Conservation (phyloP, 2,888 invertebrate species). For the Agrochola litura region DNA sequence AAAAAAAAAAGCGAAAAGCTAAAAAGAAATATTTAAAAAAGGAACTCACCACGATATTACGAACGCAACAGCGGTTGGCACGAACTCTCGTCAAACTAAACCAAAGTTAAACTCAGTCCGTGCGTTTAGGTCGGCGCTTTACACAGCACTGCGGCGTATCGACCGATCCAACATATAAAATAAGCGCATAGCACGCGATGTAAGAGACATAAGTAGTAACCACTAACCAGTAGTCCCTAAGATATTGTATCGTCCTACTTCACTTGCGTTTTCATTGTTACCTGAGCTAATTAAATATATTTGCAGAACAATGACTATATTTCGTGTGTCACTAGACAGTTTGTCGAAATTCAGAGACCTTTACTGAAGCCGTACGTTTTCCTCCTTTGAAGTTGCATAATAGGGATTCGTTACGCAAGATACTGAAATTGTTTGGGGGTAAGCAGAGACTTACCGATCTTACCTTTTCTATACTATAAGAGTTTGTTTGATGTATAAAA, state of each 20-base stretch:
- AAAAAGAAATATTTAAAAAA: slow-evolving; percentile 18
- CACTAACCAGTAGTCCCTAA: slow-evolving; percentile 61
- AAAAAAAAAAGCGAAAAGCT: not conserved
- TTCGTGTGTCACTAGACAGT: slow-evolving; percentile 13
- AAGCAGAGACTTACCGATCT: not conserved
- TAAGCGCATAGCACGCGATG: slow-evolving; percentile 84
- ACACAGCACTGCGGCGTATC: slow-evolving; percentile 87
- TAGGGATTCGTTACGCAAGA: not conserved
- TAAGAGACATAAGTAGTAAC: slow-evolving; percentile 70
- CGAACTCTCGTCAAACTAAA: slow-evolving; percentile 66
- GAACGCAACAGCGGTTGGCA: slow-evolving; percentile 68
- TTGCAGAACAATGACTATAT: slow-evolving; percentile 38
- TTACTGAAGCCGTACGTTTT: not conserved
- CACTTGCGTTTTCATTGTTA: slow-evolving; percentile 65
- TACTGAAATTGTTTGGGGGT: not conserved
- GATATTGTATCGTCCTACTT: slow-evolving; percentile 64
- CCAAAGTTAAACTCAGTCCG: slow-evolving; percentile 67
- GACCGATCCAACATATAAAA: slow-evolving; percentile 80
- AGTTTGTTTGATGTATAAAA: not conserved
- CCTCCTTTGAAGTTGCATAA: slow-evolving; percentile 3
- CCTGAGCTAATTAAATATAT: slow-evolving; percentile 64
- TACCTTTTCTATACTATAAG: not conserved
- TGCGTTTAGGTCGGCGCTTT: slow-evolving; percentile 74
- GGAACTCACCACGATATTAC: slow-evolving; percentile 67
- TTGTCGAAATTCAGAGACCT: not conserved